These are phyloP conservation scores for Campylorhamphus procurvoides DNA, from an alignment of 2,113 vertebrate species.

Conservation along the genomic window DNA sequence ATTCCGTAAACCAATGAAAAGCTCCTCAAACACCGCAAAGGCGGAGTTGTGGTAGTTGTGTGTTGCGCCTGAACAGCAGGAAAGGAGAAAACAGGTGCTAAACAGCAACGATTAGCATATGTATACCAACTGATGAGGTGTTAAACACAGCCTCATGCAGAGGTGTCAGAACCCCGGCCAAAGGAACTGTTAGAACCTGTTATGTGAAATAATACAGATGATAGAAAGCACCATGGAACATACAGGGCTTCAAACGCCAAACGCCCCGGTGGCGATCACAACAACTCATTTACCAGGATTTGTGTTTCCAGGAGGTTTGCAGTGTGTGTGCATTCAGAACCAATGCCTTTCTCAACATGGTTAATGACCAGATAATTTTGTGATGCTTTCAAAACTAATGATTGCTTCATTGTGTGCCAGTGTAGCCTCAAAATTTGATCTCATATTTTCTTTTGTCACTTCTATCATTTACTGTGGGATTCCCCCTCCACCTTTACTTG, in stretches of 20 bases:
- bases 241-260: not conserved
- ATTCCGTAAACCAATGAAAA: not conserved
- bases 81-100: constrained; percentile 66
- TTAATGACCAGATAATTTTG: not conserved
- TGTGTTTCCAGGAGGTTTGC: not conserved
- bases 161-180: constrained; percentile 64
- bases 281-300: not conserved
- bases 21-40: not conserved
- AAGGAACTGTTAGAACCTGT: not conserved
- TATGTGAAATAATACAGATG: not conserved
- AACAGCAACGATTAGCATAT: constrained; percentile 63
- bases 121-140: constrained; percentile 37
- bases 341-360: not conserved
- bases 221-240: not conserved
- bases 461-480: not conserved
- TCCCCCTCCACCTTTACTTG: not conserved
- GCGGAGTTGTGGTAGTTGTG: not conserved
- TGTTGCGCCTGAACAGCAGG: constrained; percentile 56
- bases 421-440: not conserved
- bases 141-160: constrained; percentile 58
- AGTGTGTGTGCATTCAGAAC: not conserved
- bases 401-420: not conserved
- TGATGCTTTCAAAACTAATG: not conserved
- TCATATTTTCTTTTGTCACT: not conserved
- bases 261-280: not conserved